Evolutionary conservation across 2,113 vertebrate species (phyloP).

Genomic region (Abramis brama): DNA sequence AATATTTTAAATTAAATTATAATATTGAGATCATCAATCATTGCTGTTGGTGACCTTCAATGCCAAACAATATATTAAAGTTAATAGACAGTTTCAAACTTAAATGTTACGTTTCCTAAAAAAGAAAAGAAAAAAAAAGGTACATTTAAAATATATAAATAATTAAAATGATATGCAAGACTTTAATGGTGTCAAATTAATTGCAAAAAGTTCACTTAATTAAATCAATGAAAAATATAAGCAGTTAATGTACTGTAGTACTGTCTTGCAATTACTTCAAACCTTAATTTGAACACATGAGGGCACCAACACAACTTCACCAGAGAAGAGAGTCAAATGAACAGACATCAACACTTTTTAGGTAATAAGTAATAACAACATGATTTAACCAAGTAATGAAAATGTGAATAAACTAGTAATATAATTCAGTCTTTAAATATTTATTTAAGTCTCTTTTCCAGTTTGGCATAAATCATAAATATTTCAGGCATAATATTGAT

Average conservation of each 20-base stretch:
- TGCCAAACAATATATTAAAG: background rate
- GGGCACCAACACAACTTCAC: conserved; percentile 23
- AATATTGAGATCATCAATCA: background rate
- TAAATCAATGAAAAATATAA: too few species aligned
- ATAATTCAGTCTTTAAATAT: conserved; percentile 37
- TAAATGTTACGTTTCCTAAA: background rate
- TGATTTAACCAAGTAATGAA: background rate
- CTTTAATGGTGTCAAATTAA: background rate
- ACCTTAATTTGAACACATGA: conserved; percentile 5
- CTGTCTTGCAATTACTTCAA: background rate
- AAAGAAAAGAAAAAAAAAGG: background rate
- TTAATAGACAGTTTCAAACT: background rate
- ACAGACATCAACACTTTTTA: background rate
- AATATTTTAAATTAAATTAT: background rate
- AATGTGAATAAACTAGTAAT: background rate
- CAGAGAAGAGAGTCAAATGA: background rate
- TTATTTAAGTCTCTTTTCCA: conserved; percentile 50
- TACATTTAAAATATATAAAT: background rate
- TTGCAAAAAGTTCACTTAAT: background rate
- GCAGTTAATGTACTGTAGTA: background rate
- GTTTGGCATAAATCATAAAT: conserved; percentile 46
- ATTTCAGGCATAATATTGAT: conserved; percentile 46
- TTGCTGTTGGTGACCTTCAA: too few species aligned
- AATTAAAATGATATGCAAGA: background rate
- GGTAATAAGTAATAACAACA: background rate